phyloP scores from a whole-genome alignment of 1,140 invertebrate genomes.

The Trachymyrmex cornetzi region DNA sequence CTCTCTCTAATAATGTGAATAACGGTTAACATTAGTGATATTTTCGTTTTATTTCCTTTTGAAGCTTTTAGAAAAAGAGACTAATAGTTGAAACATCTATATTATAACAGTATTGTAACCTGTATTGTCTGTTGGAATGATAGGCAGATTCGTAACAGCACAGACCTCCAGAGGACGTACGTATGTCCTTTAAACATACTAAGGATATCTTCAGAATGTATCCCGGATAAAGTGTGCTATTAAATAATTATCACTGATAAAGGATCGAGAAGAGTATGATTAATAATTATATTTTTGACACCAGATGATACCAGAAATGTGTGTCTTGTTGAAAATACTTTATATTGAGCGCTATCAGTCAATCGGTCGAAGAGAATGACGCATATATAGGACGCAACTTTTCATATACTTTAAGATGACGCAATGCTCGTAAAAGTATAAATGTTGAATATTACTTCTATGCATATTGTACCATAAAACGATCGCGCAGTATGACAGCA shows the following conservation, averaged over 20 bases:
- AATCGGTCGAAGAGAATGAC: not conserved
- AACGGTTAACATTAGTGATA: not conserved
- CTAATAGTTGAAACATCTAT: not conserved
- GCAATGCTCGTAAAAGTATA: slow-evolving; percentile 34
- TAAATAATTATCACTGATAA: not conserved
- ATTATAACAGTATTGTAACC: not conserved
- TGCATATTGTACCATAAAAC: not conserved
- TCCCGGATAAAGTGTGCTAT: no score
- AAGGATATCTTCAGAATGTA: no score
- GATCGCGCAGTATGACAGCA: not conserved
- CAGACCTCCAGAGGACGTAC: no score
- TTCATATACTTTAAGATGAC: not conserved
- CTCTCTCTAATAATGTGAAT: not conserved
- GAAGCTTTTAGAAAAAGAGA: not conserved
- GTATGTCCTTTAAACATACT: no score
- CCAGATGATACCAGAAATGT: not conserved
- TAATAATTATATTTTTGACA: slow-evolving; percentile 61
- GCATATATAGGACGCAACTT: not conserved
- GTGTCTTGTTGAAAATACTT: not conserved
- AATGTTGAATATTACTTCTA: slow-evolving; percentile 1
- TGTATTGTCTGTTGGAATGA: not conserved
- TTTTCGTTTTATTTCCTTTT: not conserved
- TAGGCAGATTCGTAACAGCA: not conserved
- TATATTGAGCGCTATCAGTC: not conserved
- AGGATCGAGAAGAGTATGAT: slow-evolving; percentile 10